Evolutionary conservation across 2,113 vertebrate species (phyloP).

Genomic region (Anoplopoma fimbria): DNA sequence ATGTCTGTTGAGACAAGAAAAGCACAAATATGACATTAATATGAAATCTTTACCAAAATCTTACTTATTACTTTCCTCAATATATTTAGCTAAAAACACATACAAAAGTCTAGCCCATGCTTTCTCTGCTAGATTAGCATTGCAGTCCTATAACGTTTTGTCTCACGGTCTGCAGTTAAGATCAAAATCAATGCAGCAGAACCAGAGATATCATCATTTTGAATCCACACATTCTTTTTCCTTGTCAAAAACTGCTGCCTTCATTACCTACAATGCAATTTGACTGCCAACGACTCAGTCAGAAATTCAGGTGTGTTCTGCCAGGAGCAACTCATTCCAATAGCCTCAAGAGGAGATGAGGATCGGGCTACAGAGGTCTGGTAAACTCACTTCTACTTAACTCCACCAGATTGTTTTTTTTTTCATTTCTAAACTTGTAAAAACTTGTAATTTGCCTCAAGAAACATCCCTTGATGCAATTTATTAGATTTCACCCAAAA

Average conservation of each 20-base stretch:
- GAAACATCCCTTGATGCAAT: neutral
- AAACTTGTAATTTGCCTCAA: neutral
- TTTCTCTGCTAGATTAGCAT: neutral
- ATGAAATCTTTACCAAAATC: neutral
- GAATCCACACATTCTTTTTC: neutral
- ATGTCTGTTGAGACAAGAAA: conserved; percentile 20
- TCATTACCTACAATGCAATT: neutral
- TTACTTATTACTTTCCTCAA: neutral
- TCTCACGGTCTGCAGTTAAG: neutral
- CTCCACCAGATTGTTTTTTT: neutral
- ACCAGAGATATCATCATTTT: neutral
- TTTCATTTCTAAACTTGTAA: neutral
- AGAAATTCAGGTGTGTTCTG: neutral
- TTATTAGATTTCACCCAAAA: neutral
- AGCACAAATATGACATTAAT: neutral
- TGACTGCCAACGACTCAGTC: neutral
- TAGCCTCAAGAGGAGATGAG: neutral
- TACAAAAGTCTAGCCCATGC: neutral
- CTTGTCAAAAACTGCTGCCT: neutral
- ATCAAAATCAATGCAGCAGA: neutral
- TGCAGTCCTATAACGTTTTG: neutral
- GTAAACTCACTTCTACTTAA: neutral
- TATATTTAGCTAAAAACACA: neutral
- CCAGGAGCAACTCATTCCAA: neutral
- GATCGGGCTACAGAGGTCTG: neutral